Evolutionary conservation across 2,888 invertebrate genomes (phyloP).

Genomic region (Merodon equestris): DNA sequence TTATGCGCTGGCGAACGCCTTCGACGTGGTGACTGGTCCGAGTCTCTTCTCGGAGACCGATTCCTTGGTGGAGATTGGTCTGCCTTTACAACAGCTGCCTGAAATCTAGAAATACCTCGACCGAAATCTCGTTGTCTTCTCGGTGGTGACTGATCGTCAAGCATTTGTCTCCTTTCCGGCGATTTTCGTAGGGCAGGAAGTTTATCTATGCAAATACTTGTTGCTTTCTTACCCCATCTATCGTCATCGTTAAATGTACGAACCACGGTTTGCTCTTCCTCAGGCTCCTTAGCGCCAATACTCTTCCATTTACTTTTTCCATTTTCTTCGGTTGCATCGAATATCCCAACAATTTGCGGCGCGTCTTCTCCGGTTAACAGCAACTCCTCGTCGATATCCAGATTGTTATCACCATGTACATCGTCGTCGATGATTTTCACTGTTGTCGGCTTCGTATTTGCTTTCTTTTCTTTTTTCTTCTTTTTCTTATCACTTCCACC

Average conservation of each 20-base stretch:
- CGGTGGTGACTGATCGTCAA: slow-evolving; percentile 61
- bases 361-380: slow-evolving; percentile 90
- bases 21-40: slow-evolving; percentile 4
- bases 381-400: slow-evolving; percentile 80
- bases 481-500: slow-evolving; percentile 83
- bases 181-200: not conserved
- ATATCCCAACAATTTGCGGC: slow-evolving; percentile 92
- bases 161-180: not conserved
- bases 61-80: slow-evolving; percentile 29
- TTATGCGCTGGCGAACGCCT: slow-evolving; percentile 1
- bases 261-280: not conserved
- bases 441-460: slow-evolving; percentile 73
- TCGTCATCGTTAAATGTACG: slow-evolving; percentile 54
- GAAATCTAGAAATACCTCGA: slow-evolving; percentile 7
- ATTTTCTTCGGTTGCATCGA: slow-evolving; percentile 83
- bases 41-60: not conserved
- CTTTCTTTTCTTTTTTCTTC: slow-evolving; percentile 85
- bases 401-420: slow-evolving; percentile 81
- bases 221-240: slow-evolving; percentile 72
- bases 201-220: slow-evolving; percentile 27
- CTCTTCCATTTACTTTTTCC: slow-evolving; percentile 76
- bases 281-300: slow-evolving; percentile 71
- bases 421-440: slow-evolving; percentile 92
- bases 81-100: not conserved
- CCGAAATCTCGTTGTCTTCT: slow-evolving; percentile 14